Base-by-base conservation (phyloP, 1,140 invertebrate genomes). In the Monomorium pharaonis region DNA sequence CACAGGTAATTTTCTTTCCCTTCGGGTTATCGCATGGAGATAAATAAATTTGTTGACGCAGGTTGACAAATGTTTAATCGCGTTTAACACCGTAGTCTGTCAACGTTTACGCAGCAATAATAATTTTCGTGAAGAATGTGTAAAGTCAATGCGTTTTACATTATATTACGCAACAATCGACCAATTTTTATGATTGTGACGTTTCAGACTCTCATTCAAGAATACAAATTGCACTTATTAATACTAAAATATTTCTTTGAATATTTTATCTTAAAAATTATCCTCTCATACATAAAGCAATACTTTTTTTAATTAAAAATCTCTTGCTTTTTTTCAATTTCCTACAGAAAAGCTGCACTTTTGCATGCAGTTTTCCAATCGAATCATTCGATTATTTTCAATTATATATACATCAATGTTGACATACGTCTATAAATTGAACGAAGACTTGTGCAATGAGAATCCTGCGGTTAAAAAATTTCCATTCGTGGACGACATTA, bases 61-160 rank as follows among this genome's bases (percentile, higher is more conserved):
- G 67, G 54, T 33, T 21, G 37, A 72, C 67, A 72, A 83, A 83
- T 56, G 51, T 74, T 80, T 80, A 33, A 54, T 47, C 75, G 18
- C 27, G 24, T 62, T 80, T 80, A 69, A 54, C 47, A 80, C 51
- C 33, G 47, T 69, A 27, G 30, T 78, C 18, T 16, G 63, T 44
- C 49, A 80, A 80, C 33, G 54, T 80, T 69, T 69, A 30, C 33
- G 10, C 65, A 27, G 33, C 21, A 67, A 33, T 62, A 37, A 27
- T 80, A 24, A 80, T 69, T 54, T 80, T 56, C 14, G 5, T 65
- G 24, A 69, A 27, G 12, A 54, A 80, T 80, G 33, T 12, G n/a
- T 65, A 78, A 78, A 49, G 14, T 2, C 47, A 69, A 37, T 51
- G 27, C 21, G 21, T 69, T 37, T 21, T n/a, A 24, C 16, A 27